Conservation (phyloP, 1,140 invertebrate species). For the Sipha flava region DNA sequence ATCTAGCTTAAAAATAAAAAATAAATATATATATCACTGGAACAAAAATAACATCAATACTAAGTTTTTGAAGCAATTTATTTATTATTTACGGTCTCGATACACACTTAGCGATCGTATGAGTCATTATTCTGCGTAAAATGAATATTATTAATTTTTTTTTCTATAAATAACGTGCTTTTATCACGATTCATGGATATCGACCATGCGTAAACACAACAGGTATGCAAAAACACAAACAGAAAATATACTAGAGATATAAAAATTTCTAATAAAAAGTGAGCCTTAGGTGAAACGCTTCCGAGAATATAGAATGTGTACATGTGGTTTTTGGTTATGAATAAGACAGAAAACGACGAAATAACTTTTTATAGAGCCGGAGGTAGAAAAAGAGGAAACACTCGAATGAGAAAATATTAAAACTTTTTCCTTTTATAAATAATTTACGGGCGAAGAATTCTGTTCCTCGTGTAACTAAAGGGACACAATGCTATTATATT, state of each 20-base stretch:
- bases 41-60: too few relatives aligned
- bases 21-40: too few relatives aligned
- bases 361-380: background rate
- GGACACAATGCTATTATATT: slow-evolving; percentile 9
- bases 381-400: background rate
- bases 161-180: background rate
- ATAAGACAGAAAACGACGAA: background rate
- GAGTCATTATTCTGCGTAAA: background rate
- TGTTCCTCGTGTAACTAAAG: background rate
- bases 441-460: slow-evolving; percentile 16
- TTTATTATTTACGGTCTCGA: too few relatives aligned
- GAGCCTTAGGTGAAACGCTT: background rate
- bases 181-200: background rate
- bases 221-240: background rate
- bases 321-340: background rate
- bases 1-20: too few relatives aligned
- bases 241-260: background rate
- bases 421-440: slow-evolving; percentile 2
- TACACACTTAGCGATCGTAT: too few relatives aligned
- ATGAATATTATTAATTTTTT: background rate
- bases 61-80: too few relatives aligned
- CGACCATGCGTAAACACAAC: background rate
- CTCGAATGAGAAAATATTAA: background rate
- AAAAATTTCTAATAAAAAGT: background rate
- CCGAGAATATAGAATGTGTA: background rate